Conservation (phyloP, 2,888 invertebrate genomes). For the Leptinotarsa haldemani region DNA sequence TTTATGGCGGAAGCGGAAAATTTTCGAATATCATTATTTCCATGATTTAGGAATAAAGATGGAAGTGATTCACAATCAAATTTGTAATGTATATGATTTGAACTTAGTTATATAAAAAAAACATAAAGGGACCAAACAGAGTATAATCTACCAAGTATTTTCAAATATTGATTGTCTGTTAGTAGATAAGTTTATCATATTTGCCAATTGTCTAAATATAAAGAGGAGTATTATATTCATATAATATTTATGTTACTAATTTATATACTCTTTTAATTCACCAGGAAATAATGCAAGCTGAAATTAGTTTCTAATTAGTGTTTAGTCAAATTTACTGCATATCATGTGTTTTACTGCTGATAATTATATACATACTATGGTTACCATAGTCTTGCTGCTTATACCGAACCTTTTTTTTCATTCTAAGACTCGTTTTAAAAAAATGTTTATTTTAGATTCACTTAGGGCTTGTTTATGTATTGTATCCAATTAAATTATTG, state of each 20-base stretch:
- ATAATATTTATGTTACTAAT: conserved; percentile 34
- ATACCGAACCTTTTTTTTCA: conserved; percentile 43
- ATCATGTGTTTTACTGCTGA: conserved; percentile 38
- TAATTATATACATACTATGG: conserved; percentile 27
- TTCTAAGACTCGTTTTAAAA: conserved; percentile 29
- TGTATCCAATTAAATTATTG: conserved; percentile 50
- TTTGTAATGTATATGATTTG: background rate
- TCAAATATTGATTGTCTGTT: conserved; percentile 35
- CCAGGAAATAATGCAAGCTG: conserved; percentile 39
- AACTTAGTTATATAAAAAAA: background rate
- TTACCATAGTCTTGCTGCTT: conserved; percentile 40
- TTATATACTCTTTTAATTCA: conserved; percentile 41
- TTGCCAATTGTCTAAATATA: conserved; percentile 36
- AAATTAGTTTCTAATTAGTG: conserved; percentile 35
- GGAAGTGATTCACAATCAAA: background rate
- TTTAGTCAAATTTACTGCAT: conserved; percentile 44
- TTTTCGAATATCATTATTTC: too few species aligned
- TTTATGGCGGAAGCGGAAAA: too few species aligned
- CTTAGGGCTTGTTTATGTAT: conserved; percentile 36
- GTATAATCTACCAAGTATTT: background rate
- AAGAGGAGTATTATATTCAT: conserved; percentile 42
- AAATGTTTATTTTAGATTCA: conserved; percentile 41
- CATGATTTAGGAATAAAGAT: too few species aligned
- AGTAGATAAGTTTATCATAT: conserved; percentile 35
- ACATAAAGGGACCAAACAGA: background rate